Percentiles rank a stretch among this genome's conserved stretches.
Evolutionary conservation across 2,113 vertebrate species (phyloP).

Genomic region (Halichoerus grypus): DNA sequence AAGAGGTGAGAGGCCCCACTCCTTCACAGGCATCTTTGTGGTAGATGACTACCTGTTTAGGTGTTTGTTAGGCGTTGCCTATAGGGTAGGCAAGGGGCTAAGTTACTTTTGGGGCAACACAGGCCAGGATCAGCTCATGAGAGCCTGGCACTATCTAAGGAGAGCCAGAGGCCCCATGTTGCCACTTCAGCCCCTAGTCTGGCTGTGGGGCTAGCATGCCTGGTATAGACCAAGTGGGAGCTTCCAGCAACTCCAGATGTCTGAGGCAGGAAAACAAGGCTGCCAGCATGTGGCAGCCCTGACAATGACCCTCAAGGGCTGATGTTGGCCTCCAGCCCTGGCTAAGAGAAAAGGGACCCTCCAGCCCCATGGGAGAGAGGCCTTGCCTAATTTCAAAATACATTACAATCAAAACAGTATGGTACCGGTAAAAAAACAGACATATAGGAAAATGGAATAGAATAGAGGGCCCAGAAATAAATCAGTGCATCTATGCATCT

Average conservation of each 20-base stretch:
- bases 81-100: background rate
- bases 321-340: background rate
- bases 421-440: background rate
- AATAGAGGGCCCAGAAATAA: background rate
- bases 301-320: background rate
- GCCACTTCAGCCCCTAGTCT: background rate
- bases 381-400: background rate
- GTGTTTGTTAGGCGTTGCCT: background rate
- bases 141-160: background rate
- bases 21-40: background rate
- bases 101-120: background rate
- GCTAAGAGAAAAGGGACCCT: background rate
- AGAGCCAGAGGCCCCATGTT: background rate
- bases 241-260: background rate
- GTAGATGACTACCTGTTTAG: background rate
- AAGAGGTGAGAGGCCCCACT: background rate
- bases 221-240: background rate
- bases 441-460: background rate
- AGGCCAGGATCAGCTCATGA: background rate
- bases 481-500: background rate
- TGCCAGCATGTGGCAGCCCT: background rate
- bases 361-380: background rate
- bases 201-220: background rate
- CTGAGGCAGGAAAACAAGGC: background rate
- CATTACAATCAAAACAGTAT: background rate